A percentile compares a stretch with the other conserved stretches of the same genome.
phyloP scores from a whole-genome alignment of 2,797 vertebrate genomes.

The Schizopygopsis malacanthus region DNA sequence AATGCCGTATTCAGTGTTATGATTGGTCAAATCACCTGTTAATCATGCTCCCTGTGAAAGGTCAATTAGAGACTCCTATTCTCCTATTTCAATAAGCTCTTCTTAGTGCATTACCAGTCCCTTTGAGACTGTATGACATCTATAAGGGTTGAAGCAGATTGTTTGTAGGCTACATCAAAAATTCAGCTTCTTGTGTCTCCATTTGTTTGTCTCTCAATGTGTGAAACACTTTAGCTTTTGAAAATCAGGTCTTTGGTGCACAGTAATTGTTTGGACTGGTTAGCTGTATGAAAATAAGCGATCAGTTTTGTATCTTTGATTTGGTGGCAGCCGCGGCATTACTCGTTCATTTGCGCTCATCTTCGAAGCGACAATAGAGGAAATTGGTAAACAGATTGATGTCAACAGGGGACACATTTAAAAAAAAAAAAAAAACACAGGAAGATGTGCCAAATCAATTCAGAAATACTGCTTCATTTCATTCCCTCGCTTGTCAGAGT shows the following conservation, averaged over 20 bases:
- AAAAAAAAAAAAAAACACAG: slow-evolving; percentile 8
- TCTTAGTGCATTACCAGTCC: not conserved
- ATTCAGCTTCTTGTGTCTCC: not conserved
- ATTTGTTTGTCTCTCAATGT: not conserved
- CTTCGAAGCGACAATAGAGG: slow-evolving; percentile 17
- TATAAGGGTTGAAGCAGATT: slow-evolving; percentile 1
- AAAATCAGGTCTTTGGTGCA: not conserved
- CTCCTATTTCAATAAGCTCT: slow-evolving; percentile 1
- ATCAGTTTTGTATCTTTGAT: slow-evolving; percentile 12
- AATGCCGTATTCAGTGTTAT: not conserved
- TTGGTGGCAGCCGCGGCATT: not conserved
- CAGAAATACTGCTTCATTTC: slow-evolving; percentile 32
- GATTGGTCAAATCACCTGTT: not conserved
- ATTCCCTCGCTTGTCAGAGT: slow-evolving; percentile 22
- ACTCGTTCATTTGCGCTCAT: slow-evolving; percentile 18
- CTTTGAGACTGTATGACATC: not conserved
- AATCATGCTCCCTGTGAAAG: not conserved
- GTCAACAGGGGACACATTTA: slow-evolving; percentile 37
- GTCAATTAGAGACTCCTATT: not conserved
- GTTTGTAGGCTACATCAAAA: not conserved
- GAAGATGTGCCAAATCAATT: slow-evolving; percentile 35
- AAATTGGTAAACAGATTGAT: slow-evolving; percentile 45
- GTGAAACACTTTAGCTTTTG: not conserved
- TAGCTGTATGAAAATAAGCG: not conserved
- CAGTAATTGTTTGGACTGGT: slow-evolving; percentile 6